Evolutionary conservation across 1,140 invertebrate genomes (phyloP), one percentile per base, ranked within the genome.

Genomic region (Archivesica marissinica): DNA sequence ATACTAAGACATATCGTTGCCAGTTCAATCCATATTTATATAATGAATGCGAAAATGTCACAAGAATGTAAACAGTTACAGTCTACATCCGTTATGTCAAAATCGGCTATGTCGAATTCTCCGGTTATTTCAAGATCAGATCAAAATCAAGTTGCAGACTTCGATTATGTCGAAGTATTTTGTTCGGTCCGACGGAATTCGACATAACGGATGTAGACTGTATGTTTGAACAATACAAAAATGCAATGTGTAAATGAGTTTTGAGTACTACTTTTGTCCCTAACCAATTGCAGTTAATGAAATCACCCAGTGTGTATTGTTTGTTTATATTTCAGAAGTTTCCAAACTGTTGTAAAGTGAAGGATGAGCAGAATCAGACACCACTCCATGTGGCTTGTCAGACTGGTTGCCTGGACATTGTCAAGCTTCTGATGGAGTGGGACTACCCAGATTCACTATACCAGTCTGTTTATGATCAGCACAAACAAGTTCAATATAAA

Each of bases 311-410:
- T 70, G 44, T 72, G 25, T 33, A n/a, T 2, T n/a, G 13, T 66
- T 75, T 75, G 64, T 41, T 23, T 82, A n/a, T 38, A n/a, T 80
- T 87, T 39, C 77, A 87, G 86, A 74, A 61, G 68, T 72, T 35
- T 82, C 64, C 85, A 83, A 68, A 77, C 20, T 72, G 64, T 72
- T 66, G 56, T 77, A 61, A 70, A 44, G 13, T 41, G 20, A 30
- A 59, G 38, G 61, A 85, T 33, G 68, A 86, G 2, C 50, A 59
- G 0, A 96, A 97, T 90, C 98, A 99, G 93, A 97, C 97, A 7
- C 97, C 98, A 0, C 94, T 99, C 0, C 99, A 99, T 93, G 97
- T 98, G 68, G 97, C 98, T 9, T 97, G 97, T 90, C 97, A 93
- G 25, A 81, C 88, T 30, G 93, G 93, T 33, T 86, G 92, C 68